These are phyloP conservation scores for Gracilinanus agilis DNA, from an alignment of 2,113 vertebrate species.

Conservation along the genomic window DNA sequence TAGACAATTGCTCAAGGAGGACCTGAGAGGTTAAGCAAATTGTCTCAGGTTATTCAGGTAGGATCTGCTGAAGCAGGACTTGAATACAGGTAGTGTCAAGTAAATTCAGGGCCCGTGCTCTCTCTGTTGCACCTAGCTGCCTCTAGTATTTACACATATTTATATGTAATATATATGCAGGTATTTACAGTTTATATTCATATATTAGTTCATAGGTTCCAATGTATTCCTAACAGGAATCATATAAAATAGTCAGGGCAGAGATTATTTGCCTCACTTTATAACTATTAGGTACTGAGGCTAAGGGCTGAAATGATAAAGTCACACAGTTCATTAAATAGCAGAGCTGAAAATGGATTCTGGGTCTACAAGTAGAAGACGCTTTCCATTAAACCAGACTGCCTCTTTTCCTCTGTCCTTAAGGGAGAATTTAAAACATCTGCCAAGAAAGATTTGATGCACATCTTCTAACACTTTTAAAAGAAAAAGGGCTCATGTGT, in stretches of 20 bases:
- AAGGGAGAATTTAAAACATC: neutral
- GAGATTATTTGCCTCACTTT: neutral
- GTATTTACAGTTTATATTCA: neutral
- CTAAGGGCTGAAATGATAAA: neutral
- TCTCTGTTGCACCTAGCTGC: neutral
- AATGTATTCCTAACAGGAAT: neutral
- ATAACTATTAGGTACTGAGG: neutral
- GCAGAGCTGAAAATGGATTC: neutral
- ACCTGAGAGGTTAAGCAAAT: neutral
- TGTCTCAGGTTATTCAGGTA: neutral
- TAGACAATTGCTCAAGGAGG: neutral
- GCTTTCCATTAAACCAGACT: neutral
- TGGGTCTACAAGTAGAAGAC: neutral
- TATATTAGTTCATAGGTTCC: neutral
- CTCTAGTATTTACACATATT: neutral
- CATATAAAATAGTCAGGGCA: neutral
- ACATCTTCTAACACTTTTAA: neutral
- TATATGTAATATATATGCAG: neutral
- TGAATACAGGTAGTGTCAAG: neutral
- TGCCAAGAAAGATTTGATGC: neutral
- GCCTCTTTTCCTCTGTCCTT: neutral
- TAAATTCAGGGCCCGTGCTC: neutral
- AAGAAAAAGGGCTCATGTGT: constrained; percentile 6
- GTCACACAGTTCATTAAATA: neutral
- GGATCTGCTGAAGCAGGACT: neutral